Base-by-base conservation (phyloP, 2,113 vertebrate genomes). In the Cyprinodon variegatus region DNA sequence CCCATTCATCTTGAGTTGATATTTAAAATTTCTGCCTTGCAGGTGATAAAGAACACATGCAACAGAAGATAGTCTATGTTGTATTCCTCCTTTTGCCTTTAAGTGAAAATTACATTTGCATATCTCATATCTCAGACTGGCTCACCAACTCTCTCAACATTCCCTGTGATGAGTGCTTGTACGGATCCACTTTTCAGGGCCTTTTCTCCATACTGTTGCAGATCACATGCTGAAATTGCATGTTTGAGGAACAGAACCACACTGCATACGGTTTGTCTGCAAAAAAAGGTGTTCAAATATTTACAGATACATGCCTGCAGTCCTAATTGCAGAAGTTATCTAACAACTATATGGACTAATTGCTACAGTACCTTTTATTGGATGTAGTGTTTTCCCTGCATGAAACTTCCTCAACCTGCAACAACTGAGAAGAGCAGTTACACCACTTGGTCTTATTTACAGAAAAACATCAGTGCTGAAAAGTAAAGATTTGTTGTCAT, bases 61-160 rank as follows among this genome's bases (percentile, higher is more conserved):
- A 41, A 41, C 41, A 41, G 41, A 41, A 2, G 41, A 41, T 41
- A 41, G 41, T 41, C 9, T 9, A 41, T 41, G 4, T 41, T 41
- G 4, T 41, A 41, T 9, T 9, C 41, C 41, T 41, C 41, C 9
- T 41, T 41, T 36, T 50, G 13, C 3, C 29, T 38, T 39, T 60
- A 38, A 60, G 14, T 14, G 4, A 13, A 41, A 70, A 15, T 9
- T 60, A n/a, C 3, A 20, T 62, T 20, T n/a, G 39, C 6, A 37
- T 9, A 39, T 68, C 22, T 39, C 4, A 65, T 29, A 64, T 20
- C 45, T 38, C 22, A 13, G 13, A 6, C 38, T 46, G 7, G 70
- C 91, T 86, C 74, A 93, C 93, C 93, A 1, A 94, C 90, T 92
- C 86, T 87, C 72, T 91, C 87, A 72, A 92, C 79, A n/a, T 83